Evolutionary conservation across 2,888 invertebrate species (phyloP).

Genomic region (Calliopum simillimum): DNA sequence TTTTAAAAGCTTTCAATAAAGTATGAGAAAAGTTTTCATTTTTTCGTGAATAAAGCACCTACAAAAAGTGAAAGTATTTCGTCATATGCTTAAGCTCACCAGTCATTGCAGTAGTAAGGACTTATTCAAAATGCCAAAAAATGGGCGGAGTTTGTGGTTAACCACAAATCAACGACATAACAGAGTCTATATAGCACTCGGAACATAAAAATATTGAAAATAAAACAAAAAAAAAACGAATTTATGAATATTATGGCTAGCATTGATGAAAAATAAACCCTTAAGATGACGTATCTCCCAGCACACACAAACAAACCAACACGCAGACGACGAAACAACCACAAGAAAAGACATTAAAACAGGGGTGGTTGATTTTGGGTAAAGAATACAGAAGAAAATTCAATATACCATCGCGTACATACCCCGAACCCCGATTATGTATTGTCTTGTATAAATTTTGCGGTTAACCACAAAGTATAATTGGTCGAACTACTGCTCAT

Average conservation of each 20-base stretch:
- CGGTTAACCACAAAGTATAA: conserved; percentile 68
- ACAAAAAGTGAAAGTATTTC: no score
- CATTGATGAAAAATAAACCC: conserved; percentile 20
- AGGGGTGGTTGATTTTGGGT: conserved; percentile 35
- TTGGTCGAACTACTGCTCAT: conserved; percentile 60
- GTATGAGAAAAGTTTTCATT: no score
- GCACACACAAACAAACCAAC: not conserved
- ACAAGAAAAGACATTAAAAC: conserved; percentile 12
- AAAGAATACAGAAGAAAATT: conserved; percentile 10
- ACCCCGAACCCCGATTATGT: no score
- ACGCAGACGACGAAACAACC: not conserved
- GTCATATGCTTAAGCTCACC: no score
- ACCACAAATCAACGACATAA: conserved; percentile 51
- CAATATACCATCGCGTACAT: conserved; percentile 43
- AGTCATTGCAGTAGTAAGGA: no score
- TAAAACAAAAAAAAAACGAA: conserved; percentile 31
- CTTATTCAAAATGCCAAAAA: conserved; percentile 5
- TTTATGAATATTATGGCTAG: not conserved
- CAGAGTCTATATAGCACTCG: conserved; percentile 25
- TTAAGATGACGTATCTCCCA: conserved; percentile 18
- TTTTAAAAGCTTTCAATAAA: no score
- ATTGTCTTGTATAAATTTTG: conserved; percentile 66
- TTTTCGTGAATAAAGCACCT: no score
- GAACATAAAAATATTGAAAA: conserved; percentile 38
- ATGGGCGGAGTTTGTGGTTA: conserved; percentile 50